Conservation (phyloP, 2,113 vertebrate species). For the Psephotus haematonotus region DNA sequence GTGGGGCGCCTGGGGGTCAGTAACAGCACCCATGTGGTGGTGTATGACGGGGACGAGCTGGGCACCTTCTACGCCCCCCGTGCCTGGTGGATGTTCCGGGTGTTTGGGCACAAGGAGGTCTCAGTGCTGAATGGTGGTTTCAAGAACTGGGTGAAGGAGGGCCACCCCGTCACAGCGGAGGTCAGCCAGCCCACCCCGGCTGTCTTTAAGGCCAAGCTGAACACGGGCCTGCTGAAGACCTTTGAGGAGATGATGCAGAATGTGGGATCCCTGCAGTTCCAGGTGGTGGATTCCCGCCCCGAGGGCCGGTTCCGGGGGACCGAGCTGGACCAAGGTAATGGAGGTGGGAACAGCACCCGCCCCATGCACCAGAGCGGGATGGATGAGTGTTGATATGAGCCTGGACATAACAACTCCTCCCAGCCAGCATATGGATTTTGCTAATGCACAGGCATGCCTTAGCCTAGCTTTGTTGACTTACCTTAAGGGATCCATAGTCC, state of each 20-base stretch:
- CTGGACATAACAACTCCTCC: not conserved
- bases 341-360: conserved; percentile 68
- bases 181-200: conserved; percentile 65
- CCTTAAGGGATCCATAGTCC: not conserved
- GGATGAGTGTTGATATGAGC: not conserved
- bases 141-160: conserved; percentile 86
- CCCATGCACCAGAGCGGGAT: not conserved
- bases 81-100: conserved; percentile 96
- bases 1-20: conserved; percentile 85
- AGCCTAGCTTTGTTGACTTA: not conserved
- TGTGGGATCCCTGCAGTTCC: conserved; percentile 76
- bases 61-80: conserved; percentile 88
- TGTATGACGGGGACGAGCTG: conserved; percentile 89
- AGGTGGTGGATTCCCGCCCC: conserved; percentile 87
- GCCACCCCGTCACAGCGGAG: conserved; percentile 77
- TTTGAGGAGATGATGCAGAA: conserved; percentile 90
- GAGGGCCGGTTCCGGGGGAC: conserved; percentile 85
- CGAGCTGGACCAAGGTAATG: conserved; percentile 86
- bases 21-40: conserved; percentile 88
- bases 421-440: not conserved
- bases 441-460: not conserved
- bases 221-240: conserved; percentile 82
- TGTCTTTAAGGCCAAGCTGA: conserved; percentile 77
- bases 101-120: conserved; percentile 87
- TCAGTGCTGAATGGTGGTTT: conserved; percentile 92